These are phyloP conservation scores for Babyrousa celebensis DNA, from an alignment of 2,797 vertebrate species.

Conservation along the genomic window DNA sequence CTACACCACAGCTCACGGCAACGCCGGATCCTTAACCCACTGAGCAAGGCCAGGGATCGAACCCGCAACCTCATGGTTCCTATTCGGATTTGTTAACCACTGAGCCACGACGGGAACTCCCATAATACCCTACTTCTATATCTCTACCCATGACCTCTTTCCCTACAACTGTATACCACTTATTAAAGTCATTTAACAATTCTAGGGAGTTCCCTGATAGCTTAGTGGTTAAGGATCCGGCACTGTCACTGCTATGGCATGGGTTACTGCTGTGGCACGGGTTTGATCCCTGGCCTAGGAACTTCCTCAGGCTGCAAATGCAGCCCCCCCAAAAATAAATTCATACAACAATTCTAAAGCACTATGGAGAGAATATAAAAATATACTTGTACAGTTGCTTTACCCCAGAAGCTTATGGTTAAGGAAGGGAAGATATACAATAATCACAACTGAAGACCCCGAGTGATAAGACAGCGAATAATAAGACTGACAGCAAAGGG, in stretches of 20 bases:
- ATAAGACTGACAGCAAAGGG: neutral
- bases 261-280: too few relatives aligned
- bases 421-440: neutral
- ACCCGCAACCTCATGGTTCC: too few relatives aligned
- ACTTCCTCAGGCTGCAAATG: too few relatives aligned
- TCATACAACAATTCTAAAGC: slow-evolving; percentile 65
- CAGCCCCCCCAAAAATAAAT: neutral
- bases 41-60: too few relatives aligned
- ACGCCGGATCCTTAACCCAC: too few relatives aligned
- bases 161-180: neutral
- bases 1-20: too few relatives aligned
- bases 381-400: neutral
- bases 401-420: neutral
- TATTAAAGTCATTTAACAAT: slow-evolving; percentile 57
- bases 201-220: neutral
- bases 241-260: too few relatives aligned
- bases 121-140: neutral
- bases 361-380: slow-evolving; percentile 63
- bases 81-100: too few relatives aligned
- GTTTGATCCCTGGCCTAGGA: too few relatives aligned
- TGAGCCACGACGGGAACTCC: too few relatives aligned
- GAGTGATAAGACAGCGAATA: neutral
- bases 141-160: neutral
- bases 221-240: too few relatives aligned
- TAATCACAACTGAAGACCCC: neutral